Percentiles rank a stretch among this genome's conserved stretches.
These are phyloP conservation scores for Epinephelus cyanopodus DNA, from an alignment of 2,113 vertebrate species.

Conservation along the genomic window DNA sequence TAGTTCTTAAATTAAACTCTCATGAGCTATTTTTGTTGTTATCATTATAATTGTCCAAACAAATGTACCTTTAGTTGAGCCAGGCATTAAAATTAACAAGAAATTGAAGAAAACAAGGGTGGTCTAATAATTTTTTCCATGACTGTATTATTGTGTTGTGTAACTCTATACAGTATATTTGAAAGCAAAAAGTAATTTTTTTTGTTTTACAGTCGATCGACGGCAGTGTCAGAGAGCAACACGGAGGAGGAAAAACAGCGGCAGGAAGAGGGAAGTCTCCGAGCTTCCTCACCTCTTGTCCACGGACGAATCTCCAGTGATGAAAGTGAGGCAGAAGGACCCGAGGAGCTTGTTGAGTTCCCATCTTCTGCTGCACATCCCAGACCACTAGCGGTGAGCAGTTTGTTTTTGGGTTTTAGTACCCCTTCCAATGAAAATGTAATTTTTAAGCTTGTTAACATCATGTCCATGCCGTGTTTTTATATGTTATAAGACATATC, in stretches of 20 bases:
- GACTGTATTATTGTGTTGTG: background rate
- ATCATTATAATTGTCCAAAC: too few species aligned
- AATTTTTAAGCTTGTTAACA: too few species aligned
- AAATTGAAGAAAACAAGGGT: too few species aligned
- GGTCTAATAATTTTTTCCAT: too few species aligned
- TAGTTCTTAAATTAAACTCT: too few species aligned
- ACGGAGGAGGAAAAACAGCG: slow-evolving; percentile 82
- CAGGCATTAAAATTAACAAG: too few species aligned
- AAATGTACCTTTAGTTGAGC: too few species aligned
- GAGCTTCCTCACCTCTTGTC: slow-evolving; percentile 84
- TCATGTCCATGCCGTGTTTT: too few species aligned
- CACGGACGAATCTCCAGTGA: slow-evolving; percentile 89
- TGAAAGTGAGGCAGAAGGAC: slow-evolving; percentile 89
- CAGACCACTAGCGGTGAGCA: slow-evolving; percentile 89
- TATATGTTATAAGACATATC: too few species aligned
- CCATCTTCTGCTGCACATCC: slow-evolving; percentile 87
- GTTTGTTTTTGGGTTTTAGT: background rate
- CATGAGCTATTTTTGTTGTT: too few species aligned
- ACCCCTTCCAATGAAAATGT: too few species aligned
- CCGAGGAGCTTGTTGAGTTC: slow-evolving; percentile 82
- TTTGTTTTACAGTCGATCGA: slow-evolving; percentile 69
- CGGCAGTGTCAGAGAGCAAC: slow-evolving; percentile 83
- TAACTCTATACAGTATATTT: background rate
- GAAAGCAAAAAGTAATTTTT: background rate
- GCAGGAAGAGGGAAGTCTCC: slow-evolving; percentile 78